phyloP scores from a whole-genome alignment of 1,140 invertebrate species.

The Medauroidea extradentata region DNA sequence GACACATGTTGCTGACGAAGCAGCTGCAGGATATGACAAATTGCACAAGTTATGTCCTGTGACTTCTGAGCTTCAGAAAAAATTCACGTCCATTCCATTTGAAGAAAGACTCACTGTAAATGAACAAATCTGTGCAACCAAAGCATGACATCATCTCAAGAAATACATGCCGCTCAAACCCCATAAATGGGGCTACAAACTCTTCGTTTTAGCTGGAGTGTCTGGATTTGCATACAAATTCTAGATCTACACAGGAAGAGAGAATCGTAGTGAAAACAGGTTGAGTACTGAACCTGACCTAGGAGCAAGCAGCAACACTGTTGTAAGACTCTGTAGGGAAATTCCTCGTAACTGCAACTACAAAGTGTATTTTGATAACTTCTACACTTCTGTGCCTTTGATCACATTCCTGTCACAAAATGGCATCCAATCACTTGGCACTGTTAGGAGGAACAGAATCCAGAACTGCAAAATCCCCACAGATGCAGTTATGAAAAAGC shows the following conservation, averaged over 20 bases:
- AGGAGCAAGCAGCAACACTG: constrained; percentile 26
- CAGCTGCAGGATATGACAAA: too few relatives aligned
- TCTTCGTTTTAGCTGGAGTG: constrained; percentile 25
- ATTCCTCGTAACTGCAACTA: constrained; percentile 13
- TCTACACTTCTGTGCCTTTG: not conserved
- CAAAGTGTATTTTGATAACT: constrained; percentile 22
- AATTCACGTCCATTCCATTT: too few relatives aligned
- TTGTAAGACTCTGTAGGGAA: constrained; percentile 14
- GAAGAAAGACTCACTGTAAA: constrained; percentile 13
- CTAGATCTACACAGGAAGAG: constrained; percentile 28
- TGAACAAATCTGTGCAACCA: constrained; percentile 35
- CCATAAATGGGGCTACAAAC: constrained; percentile 36
- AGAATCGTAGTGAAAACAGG: constrained; percentile 7
- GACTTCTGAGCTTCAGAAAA: too few relatives aligned
- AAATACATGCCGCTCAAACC: constrained; percentile 37
- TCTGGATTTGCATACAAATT: constrained; percentile 32
- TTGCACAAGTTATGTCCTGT: too few relatives aligned
- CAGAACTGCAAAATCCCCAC: constrained; percentile 4
- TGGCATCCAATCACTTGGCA: constrained; percentile 11
- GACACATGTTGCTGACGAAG: too few relatives aligned
- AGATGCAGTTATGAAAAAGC: constrained; percentile 5
- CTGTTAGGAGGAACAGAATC: constrained; percentile 6
- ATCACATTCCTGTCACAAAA: not conserved
- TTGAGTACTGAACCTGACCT: constrained; percentile 22
- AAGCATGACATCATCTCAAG: constrained; percentile 30